Percentiles rank a stretch among this genome's conserved stretches.
These are phyloP conservation scores for Petrocephalus zakoni DNA, from an alignment of 2,113 vertebrate genomes.

Conservation along the genomic window DNA sequence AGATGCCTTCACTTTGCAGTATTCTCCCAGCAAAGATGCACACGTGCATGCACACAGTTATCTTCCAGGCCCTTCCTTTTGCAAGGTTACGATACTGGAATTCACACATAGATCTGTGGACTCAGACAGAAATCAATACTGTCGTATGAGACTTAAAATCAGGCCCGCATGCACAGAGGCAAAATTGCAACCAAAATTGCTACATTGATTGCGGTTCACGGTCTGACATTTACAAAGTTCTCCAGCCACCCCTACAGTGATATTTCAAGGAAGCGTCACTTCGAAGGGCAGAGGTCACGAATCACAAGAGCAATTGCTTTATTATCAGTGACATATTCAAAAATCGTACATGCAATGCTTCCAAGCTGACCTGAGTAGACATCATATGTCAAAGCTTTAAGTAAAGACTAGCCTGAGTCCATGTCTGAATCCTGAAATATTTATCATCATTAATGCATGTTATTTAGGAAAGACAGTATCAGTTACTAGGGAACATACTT, in stretches of 20 bases:
- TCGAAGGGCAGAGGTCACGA: constrained; percentile 33
- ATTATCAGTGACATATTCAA: not conserved
- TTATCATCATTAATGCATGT: constrained; percentile 3
- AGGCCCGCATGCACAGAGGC: not conserved
- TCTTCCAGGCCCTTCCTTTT: not conserved
- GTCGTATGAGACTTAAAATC: not conserved
- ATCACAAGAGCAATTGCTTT: constrained; percentile 6
- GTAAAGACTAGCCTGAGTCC: not conserved
- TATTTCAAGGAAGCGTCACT: constrained; percentile 39
- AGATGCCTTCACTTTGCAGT: not conserved
- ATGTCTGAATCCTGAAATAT: not conserved
- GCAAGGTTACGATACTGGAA: not conserved
- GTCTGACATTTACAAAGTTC: constrained; percentile 58
- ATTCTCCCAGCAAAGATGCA: not conserved
- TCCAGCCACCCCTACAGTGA: constrained; percentile 46
- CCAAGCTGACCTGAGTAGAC: not conserved
- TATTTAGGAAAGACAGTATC: not conserved
- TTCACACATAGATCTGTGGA: not conserved
- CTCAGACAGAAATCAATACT: constrained; percentile 4
- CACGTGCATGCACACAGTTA: not conserved
- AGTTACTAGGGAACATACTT: not conserved
- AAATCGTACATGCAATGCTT: not conserved
- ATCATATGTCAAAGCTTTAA: not conserved
- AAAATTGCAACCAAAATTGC: constrained; percentile 29
- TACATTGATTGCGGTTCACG: constrained; percentile 34